These are phyloP conservation scores for Phallusia fumigata DNA, from an alignment of 23 tunicate species.

Conservation along the genomic window DNA sequence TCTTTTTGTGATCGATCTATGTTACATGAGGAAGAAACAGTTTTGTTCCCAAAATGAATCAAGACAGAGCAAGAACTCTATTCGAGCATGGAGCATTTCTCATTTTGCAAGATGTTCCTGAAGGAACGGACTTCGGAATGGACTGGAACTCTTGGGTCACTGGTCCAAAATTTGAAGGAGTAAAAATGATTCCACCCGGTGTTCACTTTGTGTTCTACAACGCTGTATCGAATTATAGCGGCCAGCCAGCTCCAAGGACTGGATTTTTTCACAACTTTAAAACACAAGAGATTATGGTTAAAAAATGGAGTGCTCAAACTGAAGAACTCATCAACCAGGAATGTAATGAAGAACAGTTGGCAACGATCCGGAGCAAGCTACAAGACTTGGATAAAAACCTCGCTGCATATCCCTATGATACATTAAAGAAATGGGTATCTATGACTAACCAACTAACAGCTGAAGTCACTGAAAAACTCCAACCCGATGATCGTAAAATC, in stretches of 20 bases:
- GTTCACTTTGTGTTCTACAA: constrained; percentile 88
- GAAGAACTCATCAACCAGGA: constrained; percentile 51
- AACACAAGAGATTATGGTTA: constrained; percentile 64
- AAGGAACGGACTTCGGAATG: constrained; percentile 94
- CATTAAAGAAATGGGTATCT: constrained; percentile 82
- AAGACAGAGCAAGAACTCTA: constrained; percentile 55
- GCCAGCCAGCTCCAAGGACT: constrained; percentile 73
- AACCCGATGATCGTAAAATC: constrained; percentile 56
- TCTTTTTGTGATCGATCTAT: too few relatives aligned
- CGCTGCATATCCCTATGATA: constrained; percentile 90
- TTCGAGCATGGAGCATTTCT: constrained; percentile 86
- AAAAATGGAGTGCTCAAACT: constrained; percentile 39
- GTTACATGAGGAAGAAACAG: too few relatives aligned
- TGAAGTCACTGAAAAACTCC: constrained; percentile 28
- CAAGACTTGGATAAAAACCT: constrained; percentile 65
- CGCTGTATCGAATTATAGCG: constrained; percentile 51
- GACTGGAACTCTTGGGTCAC: constrained; percentile 97
- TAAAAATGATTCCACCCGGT: constrained; percentile 98
- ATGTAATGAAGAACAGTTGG: constrained; percentile 24
- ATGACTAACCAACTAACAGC: constrained; percentile 45
- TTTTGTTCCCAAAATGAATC: constrained; percentile 51
- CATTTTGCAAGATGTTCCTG: constrained; percentile 70
- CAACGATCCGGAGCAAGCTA: constrained; percentile 21
- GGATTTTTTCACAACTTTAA: constrained; percentile 86
- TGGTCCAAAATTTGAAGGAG: constrained; percentile 83